Conservation (phyloP, 2,113 vertebrate genomes). For the Amphilophus citrinellus region DNA sequence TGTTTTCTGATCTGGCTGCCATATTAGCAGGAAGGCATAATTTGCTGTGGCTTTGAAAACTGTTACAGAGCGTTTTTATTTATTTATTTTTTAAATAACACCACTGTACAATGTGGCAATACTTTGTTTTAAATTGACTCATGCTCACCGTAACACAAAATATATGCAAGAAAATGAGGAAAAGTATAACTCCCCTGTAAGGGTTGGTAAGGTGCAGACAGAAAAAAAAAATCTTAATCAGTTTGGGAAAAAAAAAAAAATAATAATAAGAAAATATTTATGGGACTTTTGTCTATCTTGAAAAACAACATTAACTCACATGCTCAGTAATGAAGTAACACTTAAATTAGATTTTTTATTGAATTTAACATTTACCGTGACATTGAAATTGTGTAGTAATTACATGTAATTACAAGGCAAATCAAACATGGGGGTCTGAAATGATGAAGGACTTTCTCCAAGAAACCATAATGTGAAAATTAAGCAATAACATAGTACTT, state of each 20-base stretch:
- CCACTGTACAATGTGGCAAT: neutral
- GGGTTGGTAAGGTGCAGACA: neutral
- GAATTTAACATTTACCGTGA: neutral
- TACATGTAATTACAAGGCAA: neutral
- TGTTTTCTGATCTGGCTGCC: neutral
- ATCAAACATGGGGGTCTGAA: neutral
- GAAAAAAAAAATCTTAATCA: neutral
- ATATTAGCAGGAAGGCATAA: neutral
- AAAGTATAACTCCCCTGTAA: neutral
- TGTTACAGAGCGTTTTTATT: neutral
- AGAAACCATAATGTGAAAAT: neutral
- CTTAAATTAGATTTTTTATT: neutral
- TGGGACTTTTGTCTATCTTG: neutral
- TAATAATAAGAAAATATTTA: neutral
- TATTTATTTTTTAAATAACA: neutral
- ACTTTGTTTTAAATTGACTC: neutral
- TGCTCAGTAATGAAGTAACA: neutral
- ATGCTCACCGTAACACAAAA: neutral
- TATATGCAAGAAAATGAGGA: neutral
- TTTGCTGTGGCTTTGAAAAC: neutral
- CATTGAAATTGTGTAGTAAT: no score
- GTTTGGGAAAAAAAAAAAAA: neutral
- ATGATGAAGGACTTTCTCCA: neutral
- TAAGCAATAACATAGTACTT: neutral
- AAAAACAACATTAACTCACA: neutral